A percentile compares a stretch with the other conserved stretches of the same genome.
Conservation (phyloP, 2,888 invertebrate species). For the Cosmia trapezina region DNA sequence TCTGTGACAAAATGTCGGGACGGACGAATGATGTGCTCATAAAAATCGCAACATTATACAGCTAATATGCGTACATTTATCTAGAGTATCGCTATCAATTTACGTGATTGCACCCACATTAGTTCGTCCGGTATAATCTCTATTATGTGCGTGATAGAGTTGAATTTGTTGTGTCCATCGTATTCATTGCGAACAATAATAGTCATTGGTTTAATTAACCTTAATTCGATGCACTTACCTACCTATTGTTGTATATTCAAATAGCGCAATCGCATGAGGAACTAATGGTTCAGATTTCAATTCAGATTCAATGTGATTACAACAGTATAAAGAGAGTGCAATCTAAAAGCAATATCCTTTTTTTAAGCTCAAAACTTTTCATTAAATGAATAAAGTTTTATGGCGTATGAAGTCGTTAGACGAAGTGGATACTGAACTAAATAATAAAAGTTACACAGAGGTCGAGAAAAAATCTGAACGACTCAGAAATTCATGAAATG, state of each 20-base stretch:
- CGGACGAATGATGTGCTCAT: conserved; percentile 48
- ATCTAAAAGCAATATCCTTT: conserved; percentile 20
- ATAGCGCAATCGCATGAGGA: conserved; percentile 71
- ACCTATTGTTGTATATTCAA: conserved; percentile 73
- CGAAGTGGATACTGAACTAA: conserved; percentile 44
- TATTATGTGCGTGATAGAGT: conserved; percentile 68
- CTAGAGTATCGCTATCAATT: conserved; percentile 67
- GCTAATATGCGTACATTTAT: conserved; percentile 60
- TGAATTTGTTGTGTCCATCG: conserved; percentile 66
- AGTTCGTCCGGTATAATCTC: conserved; percentile 60
- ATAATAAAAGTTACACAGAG: conserved; percentile 45
- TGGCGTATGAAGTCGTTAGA: conserved; percentile 28
- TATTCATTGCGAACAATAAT: conserved; percentile 73
- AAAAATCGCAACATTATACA: conserved; percentile 50
- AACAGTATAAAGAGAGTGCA: conserved; percentile 7
- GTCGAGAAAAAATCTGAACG: conserved; percentile 39
- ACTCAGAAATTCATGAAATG: conserved; percentile 58
- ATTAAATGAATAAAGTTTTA: conserved; percentile 43
- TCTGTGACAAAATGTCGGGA: conserved; percentile 7
- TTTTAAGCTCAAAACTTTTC: conserved; percentile 5
- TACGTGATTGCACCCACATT: conserved; percentile 65
- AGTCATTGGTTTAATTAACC: conserved; percentile 85
- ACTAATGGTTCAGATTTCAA: conserved; percentile 68
- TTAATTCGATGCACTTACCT: conserved; percentile 83
- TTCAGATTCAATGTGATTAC: conserved; percentile 48